Evolutionary conservation across 2,888 invertebrate genomes (phyloP).

Genomic region (Tipula lateralis): DNA sequence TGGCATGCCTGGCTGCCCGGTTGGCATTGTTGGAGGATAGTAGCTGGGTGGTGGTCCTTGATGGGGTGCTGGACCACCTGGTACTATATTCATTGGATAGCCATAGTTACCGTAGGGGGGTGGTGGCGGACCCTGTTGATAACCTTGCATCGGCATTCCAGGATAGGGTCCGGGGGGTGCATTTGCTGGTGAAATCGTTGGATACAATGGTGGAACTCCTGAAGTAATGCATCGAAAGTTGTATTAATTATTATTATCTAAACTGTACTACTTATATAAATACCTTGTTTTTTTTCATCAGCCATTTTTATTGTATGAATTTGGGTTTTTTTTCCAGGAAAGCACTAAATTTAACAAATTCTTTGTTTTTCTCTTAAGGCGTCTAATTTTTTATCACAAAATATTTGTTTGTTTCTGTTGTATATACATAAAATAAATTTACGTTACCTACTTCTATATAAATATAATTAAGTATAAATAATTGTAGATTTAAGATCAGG

Average conservation of each 20-base stretch:
- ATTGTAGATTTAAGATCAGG: not conserved
- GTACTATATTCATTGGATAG: not conserved
- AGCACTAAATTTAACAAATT: not conserved
- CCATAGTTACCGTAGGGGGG: constrained; percentile 12
- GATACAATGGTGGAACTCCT: constrained; percentile 3
- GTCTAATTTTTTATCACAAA: not conserved
- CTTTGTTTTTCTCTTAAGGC: not conserved
- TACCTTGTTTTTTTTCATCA: not conserved
- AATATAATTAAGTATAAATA: not conserved
- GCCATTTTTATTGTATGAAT: not conserved
- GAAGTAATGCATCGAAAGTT: not conserved
- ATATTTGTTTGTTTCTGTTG: not conserved
- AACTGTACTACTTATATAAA: not conserved
- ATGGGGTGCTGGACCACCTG: not conserved
- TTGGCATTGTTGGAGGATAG: not conserved
- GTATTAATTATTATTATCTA: not conserved
- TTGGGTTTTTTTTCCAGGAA: not conserved
- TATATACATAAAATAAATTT: no score
- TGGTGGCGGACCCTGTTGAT: constrained; percentile 28
- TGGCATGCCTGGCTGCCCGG: not conserved
- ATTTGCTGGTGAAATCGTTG: not conserved
- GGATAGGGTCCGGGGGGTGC: not conserved
- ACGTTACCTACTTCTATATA: not conserved
- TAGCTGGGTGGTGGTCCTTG: constrained; percentile 20
- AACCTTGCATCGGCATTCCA: constrained; percentile 7